phyloP scores from a whole-genome alignment of 2,113 vertebrate species.

The Cacatua alba region DNA sequence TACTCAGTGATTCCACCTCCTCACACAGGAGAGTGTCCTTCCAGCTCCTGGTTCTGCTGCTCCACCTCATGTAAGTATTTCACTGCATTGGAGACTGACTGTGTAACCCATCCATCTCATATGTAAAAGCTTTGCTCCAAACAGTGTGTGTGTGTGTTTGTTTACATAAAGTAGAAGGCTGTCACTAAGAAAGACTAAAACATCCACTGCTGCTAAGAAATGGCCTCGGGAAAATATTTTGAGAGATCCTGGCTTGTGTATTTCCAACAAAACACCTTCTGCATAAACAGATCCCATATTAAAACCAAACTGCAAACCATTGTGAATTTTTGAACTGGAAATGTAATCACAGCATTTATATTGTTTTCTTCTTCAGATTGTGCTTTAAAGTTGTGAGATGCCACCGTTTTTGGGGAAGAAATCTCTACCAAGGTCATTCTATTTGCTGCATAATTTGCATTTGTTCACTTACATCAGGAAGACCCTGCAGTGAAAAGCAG shows the following conservation, averaged over 20 bases:
- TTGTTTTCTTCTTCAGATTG: background rate
- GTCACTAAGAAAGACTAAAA: background rate
- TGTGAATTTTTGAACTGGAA: background rate
- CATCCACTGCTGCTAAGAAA: background rate
- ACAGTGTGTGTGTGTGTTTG: background rate
- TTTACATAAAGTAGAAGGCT: background rate
- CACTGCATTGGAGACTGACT: background rate
- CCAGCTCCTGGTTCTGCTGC: background rate
- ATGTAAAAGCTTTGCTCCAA: background rate
- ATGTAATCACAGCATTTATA: background rate
- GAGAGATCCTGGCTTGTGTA: background rate
- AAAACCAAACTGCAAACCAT: background rate
- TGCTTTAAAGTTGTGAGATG: background rate
- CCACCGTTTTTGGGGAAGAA: background rate
- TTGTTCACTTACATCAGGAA: slow-evolving; percentile 21
- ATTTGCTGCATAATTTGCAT: background rate
- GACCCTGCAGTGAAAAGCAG: background rate
- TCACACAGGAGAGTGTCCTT: background rate
- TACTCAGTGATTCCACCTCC: background rate
- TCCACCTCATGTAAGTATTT: background rate
- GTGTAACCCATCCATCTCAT: background rate
- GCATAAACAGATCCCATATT: background rate
- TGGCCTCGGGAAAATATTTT: background rate
- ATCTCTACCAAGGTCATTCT: slow-evolving; percentile 31
- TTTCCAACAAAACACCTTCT: background rate